Percentiles rank a stretch among this genome's conserved stretches.
Conservation (phyloP, 2,797 vertebrate species). For the Jordanella pulchra region DNA sequence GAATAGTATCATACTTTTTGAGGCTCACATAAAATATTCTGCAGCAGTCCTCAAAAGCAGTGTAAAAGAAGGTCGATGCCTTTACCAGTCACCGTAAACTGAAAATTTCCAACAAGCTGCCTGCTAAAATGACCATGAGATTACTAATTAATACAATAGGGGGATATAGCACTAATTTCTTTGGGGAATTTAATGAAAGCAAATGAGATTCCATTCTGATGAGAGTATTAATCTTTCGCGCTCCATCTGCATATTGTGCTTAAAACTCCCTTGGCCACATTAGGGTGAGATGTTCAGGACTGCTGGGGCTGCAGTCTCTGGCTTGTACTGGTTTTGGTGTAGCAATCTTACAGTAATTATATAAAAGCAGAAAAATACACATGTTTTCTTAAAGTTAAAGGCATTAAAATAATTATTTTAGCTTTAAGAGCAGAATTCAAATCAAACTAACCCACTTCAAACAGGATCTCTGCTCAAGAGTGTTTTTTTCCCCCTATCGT, state of each 20-base stretch:
- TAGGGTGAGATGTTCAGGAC: not conserved
- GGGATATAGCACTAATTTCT: not conserved
- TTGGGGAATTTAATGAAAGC: not conserved
- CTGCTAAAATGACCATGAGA: not conserved
- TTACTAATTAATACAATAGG: not conserved
- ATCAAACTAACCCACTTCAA: no score
- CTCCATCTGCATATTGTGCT: not conserved
- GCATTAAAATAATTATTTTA: not conserved
- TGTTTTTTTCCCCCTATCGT: no score
- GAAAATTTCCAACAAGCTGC: not conserved
- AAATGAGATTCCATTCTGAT: not conserved
- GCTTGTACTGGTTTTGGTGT: not conserved
- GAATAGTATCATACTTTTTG: not conserved
- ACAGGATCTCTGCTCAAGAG: no score
- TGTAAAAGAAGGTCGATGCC: not conserved
- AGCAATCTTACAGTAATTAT: no score
- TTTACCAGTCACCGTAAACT: not conserved
- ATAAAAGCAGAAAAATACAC: not conserved
- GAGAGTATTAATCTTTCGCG: not conserved
- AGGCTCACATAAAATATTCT: not conserved
- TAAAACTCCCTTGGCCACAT: not conserved
- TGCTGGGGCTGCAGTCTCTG: no score
- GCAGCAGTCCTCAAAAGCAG: not conserved
- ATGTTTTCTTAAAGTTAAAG: not conserved
- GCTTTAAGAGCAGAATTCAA: not conserved